Evolutionary conservation across 1,140 invertebrate genomes (phyloP).

Genomic region (Alviniconcha marisindica): DNA sequence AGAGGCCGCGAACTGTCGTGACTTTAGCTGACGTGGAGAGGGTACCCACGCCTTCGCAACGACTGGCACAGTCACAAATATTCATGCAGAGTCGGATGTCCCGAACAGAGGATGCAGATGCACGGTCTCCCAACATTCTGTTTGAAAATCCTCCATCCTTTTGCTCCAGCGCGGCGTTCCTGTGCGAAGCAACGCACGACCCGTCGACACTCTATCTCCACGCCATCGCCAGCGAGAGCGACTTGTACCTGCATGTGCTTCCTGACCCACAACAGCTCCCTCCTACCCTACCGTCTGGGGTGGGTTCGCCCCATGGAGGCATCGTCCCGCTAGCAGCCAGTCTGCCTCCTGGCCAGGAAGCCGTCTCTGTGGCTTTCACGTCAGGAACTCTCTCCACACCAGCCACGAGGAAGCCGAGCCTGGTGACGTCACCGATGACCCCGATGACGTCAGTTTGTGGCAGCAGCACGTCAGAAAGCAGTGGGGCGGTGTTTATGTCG

Average conservation of each 20-base stretch:
- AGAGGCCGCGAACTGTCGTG: background rate
- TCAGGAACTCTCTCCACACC: background rate
- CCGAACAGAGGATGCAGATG: background rate
- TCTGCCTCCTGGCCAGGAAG: too few relatives aligned
- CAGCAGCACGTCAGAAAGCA: background rate
- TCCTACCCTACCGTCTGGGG: background rate
- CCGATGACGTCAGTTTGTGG: background rate
- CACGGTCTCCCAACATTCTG: background rate
- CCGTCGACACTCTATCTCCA: slow-evolving; percentile 8
- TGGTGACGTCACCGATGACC: background rate
- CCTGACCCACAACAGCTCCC: background rate
- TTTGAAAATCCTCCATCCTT: background rate
- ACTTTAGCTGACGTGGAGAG: background rate
- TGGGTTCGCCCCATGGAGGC: background rate
- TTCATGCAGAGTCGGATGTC: background rate
- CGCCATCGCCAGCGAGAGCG: background rate
- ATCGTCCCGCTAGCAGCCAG: background rate
- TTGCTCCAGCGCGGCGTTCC: background rate
- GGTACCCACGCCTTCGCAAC: background rate
- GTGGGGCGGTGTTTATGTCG: background rate
- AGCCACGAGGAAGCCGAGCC: background rate
- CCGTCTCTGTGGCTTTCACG: background rate
- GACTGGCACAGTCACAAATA: background rate
- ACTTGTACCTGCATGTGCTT: background rate
- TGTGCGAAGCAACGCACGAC: background rate